Base-by-base conservation (phyloP, 2,797 vertebrate genomes). In the Tragopan temminckii region DNA sequence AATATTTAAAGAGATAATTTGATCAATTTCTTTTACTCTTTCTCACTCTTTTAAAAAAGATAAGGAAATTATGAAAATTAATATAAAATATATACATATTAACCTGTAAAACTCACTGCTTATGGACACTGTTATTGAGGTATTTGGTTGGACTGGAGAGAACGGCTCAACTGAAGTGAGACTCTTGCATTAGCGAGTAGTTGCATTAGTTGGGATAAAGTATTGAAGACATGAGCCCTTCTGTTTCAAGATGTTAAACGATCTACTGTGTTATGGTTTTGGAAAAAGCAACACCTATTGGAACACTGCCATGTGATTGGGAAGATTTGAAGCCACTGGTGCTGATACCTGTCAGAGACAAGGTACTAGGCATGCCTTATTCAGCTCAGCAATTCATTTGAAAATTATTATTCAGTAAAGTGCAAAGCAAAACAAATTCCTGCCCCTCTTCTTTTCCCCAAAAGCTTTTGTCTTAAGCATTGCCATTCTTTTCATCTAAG, bases 401-500 rank as follows among this genome's bases (percentile, higher is more conserved):
- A 70, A 63, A 81, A 90, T 50, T 68, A 40, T 88, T 96, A 57
- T 92, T 33, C 86, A 82, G 43, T 71, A 85, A 81, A 80, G 85
- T 69, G 71, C 50, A 88, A 84, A 97, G 72, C 8, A 14, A 48
- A 57, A 79, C 48, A 64, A 80, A 92, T 23, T 92, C 36, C 59
- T 95, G 63, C 69, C 38, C 57, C 70, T 92, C 89, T 81, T 94
- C 78, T 85, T 89, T 82, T 55, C 72, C 72, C 48, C 35, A 70
- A 45, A 74, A 88, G 85, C 35, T 85, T 96, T 95, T 84, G 71
- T 90, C 91, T 95, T 90, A 92, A 58, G 7, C 36, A 70, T 79
- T 78, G 55, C 38, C 74, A 84, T 87, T 52, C 40, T 95, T 94
- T 84, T 93, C 45, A 92, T 93, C 83, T 38, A 94, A 78, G 57